Conservation (phyloP, 2,797 vertebrate species). For the Dallia pectoralis region DNA sequence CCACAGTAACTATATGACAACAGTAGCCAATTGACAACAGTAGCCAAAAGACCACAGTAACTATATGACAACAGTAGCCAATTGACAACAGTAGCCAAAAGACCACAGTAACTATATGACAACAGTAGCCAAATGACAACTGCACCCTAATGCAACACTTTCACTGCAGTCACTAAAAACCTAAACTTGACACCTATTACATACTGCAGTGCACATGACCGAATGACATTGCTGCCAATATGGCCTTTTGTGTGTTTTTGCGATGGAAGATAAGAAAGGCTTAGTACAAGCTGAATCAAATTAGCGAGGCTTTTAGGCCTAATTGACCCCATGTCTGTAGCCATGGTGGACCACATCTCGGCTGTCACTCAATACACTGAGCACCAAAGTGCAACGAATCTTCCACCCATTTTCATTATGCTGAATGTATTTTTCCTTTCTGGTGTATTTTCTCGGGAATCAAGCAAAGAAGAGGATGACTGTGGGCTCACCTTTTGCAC, state of each 20-base stretch:
- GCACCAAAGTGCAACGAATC: slow-evolving; percentile 44
- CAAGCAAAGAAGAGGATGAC: slow-evolving; percentile 40
- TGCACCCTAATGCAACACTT: not conserved
- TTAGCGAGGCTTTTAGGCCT: slow-evolving; percentile 58
- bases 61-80: not conserved
- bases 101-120: no score
- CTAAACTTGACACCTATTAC: not conserved
- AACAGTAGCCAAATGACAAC: not conserved
- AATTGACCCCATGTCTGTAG: slow-evolving; percentile 41
- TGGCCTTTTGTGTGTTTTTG: slow-evolving; percentile 1
- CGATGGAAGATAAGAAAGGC: slow-evolving; percentile 25
- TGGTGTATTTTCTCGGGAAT: slow-evolving; percentile 47
- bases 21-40: not conserved
- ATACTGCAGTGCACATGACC: slow-evolving; percentile 1
- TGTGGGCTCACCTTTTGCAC: slow-evolving; percentile 57
- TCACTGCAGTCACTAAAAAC: not conserved
- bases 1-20: no score
- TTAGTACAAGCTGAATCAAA: slow-evolving; percentile 32
- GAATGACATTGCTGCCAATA: slow-evolving; percentile 16
- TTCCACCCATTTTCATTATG: slow-evolving; percentile 27
- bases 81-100: no score
- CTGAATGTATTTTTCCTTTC: slow-evolving; percentile 54
- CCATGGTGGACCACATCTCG: slow-evolving; percentile 49
- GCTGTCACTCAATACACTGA: slow-evolving; percentile 42
- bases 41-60: no score